These are phyloP conservation scores for Thunnus thynnus DNA, from an alignment of 2,113 vertebrate species.

Conservation along the genomic window DNA sequence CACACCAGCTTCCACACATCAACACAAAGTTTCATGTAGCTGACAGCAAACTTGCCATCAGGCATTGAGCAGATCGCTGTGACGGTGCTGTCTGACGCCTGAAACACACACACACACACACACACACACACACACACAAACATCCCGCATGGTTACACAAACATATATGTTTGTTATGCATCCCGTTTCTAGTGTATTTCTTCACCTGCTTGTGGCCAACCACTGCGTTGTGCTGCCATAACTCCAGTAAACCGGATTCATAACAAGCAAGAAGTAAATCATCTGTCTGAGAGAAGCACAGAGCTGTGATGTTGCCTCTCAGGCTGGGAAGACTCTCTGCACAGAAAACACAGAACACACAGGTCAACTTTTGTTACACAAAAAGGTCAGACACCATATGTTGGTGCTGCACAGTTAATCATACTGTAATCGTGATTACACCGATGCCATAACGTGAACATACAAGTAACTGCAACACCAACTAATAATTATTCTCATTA, in stretches of 20 bases:
- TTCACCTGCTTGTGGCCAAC: slow-evolving; percentile 79
- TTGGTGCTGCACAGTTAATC: too few relatives aligned
- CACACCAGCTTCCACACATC: slow-evolving; percentile 77
- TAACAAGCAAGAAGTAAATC: slow-evolving; percentile 82
- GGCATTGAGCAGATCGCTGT: slow-evolving; percentile 73
- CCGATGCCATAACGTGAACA: too few relatives aligned
- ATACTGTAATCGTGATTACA: too few relatives aligned
- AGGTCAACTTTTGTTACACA: background rate
- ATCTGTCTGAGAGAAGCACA: slow-evolving; percentile 84
- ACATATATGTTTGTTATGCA: background rate
- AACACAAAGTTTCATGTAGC: slow-evolving; percentile 55
- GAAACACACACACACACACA: slow-evolving; percentile 4
- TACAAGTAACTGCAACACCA: too few relatives aligned
- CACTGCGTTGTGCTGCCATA: slow-evolving; percentile 79
- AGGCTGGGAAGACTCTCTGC: slow-evolving; percentile 58
- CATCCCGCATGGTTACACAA: too few relatives aligned
- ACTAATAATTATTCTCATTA: too few relatives aligned
- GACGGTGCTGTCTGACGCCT: slow-evolving; percentile 68
- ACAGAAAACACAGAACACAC: background rate
- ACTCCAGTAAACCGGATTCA: slow-evolving; percentile 83
- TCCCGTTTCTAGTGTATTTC: background rate
- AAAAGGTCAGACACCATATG: background rate
- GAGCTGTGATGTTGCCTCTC: slow-evolving; percentile 74
- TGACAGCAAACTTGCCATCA: slow-evolving; percentile 71
- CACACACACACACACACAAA: background rate